A percentile compares a stretch with the other conserved stretches of the same genome.
phyloP scores from a whole-genome alignment of 2,888 invertebrate species.

The Melanostoma scalare region DNA sequence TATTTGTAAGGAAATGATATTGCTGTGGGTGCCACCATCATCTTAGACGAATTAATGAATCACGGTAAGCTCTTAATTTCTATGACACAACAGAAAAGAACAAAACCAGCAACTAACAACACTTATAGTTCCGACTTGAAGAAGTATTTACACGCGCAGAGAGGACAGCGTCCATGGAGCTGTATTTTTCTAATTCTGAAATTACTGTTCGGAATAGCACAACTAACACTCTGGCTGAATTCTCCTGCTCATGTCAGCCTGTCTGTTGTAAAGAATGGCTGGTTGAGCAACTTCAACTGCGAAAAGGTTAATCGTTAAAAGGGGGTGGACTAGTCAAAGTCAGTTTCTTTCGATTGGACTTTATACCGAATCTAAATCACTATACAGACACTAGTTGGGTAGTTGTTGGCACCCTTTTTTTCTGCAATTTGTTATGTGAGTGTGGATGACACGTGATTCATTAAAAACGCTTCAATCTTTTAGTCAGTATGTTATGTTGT shows the following conservation, averaged over 20 bases:
- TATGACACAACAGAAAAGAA: no score
- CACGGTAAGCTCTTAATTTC: no score
- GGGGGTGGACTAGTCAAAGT: slow-evolving; percentile 46
- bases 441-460: slow-evolving; percentile 72
- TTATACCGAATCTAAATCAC: slow-evolving; percentile 37
- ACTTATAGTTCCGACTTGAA: no score
- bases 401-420: slow-evolving; percentile 55
- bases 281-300: slow-evolving; percentile 38
- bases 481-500: slow-evolving; percentile 13
- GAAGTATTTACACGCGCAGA: no score
- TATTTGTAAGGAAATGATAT: no score
- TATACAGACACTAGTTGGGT: slow-evolving; percentile 47
- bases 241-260: not conserved
- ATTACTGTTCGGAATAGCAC: no score
- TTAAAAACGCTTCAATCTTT: slow-evolving; percentile 66
- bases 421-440: slow-evolving; percentile 41
- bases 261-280: slow-evolving; percentile 33
- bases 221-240: slow-evolving; percentile 1
- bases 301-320: slow-evolving; percentile 68
- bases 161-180: no score
- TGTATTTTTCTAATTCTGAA: no score
- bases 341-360: slow-evolving; percentile 61
- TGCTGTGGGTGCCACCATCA: no score
- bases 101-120: no score
- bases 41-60: no score